phyloP scores from a whole-genome alignment of 1,140 invertebrate genomes.

The Plodia interpunctella region DNA sequence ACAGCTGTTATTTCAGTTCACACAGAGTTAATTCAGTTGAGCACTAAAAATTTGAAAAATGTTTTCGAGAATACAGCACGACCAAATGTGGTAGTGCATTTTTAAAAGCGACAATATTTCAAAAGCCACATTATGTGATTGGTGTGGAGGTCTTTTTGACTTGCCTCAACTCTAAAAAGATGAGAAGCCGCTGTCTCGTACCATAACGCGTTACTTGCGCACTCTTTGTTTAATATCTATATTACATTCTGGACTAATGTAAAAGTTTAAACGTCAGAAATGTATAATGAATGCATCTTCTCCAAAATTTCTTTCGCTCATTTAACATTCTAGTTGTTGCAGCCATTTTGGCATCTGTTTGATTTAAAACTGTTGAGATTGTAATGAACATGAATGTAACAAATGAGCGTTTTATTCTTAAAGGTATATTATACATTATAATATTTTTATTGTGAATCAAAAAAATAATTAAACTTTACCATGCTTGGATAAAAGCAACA shows the following conservation, averaged over 20 bases:
- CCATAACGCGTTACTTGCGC: constrained; percentile 14
- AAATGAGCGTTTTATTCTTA: no score
- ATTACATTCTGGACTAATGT: neutral
- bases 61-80: neutral
- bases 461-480: no score
- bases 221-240: constrained; percentile 11
- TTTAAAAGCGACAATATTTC: constrained; percentile 45
- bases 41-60: neutral
- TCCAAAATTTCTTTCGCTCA: neutral
- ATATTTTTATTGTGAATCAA: no score
- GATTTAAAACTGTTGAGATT: neutral
- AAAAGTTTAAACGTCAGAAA: neutral
- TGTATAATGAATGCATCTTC: neutral
- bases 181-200: constrained; percentile 22
- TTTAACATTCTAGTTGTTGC: neutral
- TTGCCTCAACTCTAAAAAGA: constrained; percentile 38
- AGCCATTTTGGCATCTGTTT: neutral
- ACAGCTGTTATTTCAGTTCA: no score
- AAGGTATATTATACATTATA: no score
- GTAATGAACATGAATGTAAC: no score
- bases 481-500: constrained; percentile 18
- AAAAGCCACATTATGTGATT: constrained; percentile 45
- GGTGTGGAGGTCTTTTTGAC: constrained; percentile 41
- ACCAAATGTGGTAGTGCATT: constrained; percentile 13
- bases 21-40: constrained; percentile 26